These are phyloP conservation scores for Cepaea hortensis DNA, from an alignment of 2,888 invertebrate species.

Conservation along the genomic window DNA sequence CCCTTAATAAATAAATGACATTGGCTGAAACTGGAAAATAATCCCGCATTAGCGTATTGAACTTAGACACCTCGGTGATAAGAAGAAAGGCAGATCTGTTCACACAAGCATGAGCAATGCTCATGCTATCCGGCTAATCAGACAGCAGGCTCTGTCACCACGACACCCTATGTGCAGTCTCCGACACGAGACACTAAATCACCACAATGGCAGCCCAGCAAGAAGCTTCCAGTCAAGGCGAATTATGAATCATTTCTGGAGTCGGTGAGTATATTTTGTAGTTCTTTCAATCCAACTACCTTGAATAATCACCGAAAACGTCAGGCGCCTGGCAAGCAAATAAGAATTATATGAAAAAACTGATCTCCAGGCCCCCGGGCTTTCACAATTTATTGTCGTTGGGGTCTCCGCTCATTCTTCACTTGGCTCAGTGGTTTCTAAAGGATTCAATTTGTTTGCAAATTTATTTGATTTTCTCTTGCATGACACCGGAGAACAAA, in stretches of 20 bases:
- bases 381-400: constrained; percentile 25
- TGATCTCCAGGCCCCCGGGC: constrained; percentile 11
- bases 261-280: constrained; percentile 33
- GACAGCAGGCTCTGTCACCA: constrained; percentile 20
- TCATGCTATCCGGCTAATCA: constrained; percentile 42
- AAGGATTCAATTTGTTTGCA: constrained; percentile 52
- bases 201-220: constrained; percentile 22
- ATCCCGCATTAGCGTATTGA: constrained; percentile 35
- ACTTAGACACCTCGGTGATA: constrained; percentile 15
- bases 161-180: constrained; percentile 2
- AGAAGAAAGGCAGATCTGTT: constrained; percentile 28
- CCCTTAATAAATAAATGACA: constrained; percentile 9
- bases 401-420: constrained; percentile 21
- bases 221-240: constrained; percentile 15
- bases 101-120: constrained; percentile 32
- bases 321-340: constrained; percentile 36
- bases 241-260: constrained; percentile 41
- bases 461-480: constrained; percentile 51
- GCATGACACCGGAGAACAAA: constrained; percentile 38
- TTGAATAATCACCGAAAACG: constrained; percentile 38
- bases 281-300: constrained; percentile 29
- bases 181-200: constrained; percentile 25
- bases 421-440: constrained; percentile 43
- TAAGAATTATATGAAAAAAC: constrained; percentile 46
- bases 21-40: constrained; percentile 2